These are phyloP conservation scores for Macrotrachela quadricornifera DNA, from an alignment of 1,140 invertebrate genomes.

Conservation along the genomic window DNA sequence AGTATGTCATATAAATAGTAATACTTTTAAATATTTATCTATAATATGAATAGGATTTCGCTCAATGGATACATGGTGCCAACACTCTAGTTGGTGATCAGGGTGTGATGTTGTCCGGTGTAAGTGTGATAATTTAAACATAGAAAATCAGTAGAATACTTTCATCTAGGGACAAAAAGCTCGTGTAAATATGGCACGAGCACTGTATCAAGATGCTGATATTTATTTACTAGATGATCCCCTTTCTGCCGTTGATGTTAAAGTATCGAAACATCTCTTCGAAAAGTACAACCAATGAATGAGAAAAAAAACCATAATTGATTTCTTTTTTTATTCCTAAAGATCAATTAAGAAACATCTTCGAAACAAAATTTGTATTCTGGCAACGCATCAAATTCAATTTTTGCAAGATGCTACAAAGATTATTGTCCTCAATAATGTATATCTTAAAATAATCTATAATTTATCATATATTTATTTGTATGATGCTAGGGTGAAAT, in stretches of 20 bases:
- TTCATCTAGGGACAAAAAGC: slow-evolving; percentile 74
- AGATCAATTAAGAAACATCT: slow-evolving; percentile 40
- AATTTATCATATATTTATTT: too few relatives aligned
- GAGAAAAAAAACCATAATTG: neutral
- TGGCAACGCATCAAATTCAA: slow-evolving; percentile 65
- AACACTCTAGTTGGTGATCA: slow-evolving; percentile 66
- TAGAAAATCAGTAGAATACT: slow-evolving; percentile 20
- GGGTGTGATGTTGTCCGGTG: slow-evolving; percentile 61
- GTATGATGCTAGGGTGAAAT: too few relatives aligned
- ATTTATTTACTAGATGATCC: slow-evolving; percentile 61
- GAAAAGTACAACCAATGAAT: slow-evolving; percentile 35
- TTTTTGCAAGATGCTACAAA: slow-evolving; percentile 53
- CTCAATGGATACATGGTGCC: slow-evolving; percentile 52
- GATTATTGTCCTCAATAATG: slow-evolving; percentile 49
- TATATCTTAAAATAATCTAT: neutral
- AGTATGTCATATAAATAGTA: neutral
- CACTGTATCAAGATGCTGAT: slow-evolving; percentile 54
- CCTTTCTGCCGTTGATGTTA: slow-evolving; percentile 57
- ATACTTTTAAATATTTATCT: too few relatives aligned
- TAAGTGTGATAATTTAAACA: slow-evolving; percentile 7
- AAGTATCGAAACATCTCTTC: slow-evolving; percentile 85
- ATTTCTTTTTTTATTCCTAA: neutral
- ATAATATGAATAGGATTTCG: slow-evolving; percentile 43
- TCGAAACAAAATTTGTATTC: slow-evolving; percentile 47
- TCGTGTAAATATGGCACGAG: slow-evolving; percentile 49